A percentile compares a stretch with the other conserved stretches of the same genome.
Evolutionary conservation across 1,140 invertebrate genomes (phyloP).

Genomic region (Heterodera schachtii): DNA sequence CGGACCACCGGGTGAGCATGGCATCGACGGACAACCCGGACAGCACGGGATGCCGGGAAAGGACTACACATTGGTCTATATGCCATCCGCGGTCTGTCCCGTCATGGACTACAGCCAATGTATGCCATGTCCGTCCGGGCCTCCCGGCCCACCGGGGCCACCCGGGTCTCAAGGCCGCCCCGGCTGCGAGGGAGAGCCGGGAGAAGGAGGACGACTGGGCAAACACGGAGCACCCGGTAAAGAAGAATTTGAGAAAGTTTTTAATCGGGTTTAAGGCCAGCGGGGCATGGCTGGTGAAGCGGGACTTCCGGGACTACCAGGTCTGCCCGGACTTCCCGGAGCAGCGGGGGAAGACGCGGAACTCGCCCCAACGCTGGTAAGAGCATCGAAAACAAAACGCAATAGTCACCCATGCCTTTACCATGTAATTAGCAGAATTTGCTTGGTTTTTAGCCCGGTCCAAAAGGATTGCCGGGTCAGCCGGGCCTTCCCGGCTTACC

Average conservation of each 20-base stretch:
- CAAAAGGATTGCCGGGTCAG: constrained; percentile 24
- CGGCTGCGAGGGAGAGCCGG: constrained; percentile 30
- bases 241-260: neutral
- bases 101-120: constrained; percentile 28
- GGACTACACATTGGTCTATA: constrained; percentile 26
- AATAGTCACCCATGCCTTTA: no score
- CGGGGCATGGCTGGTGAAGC: constrained; percentile 1
- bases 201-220: constrained; percentile 33
- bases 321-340: constrained; percentile 30
- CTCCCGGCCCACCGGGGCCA: constrained; percentile 32
- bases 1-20: constrained; percentile 45
- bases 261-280: neutral
- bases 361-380: neutral
- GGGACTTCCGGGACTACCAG: constrained; percentile 20
- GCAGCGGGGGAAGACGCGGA: constrained; percentile 11
- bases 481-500: constrained; percentile 40
- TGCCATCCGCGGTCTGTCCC: constrained; percentile 31
- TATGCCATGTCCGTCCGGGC: constrained; percentile 33
- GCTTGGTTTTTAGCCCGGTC: neutral
- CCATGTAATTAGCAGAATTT: neutral
- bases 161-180: constrained; percentile 27
- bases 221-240: constrained; percentile 12
- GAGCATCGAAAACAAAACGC: neutral
- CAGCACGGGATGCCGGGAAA: constrained; percentile 39
- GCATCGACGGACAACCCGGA: constrained; percentile 36